Conservation (phyloP, 2,113 vertebrate species). For the Arizona elegans region DNA sequence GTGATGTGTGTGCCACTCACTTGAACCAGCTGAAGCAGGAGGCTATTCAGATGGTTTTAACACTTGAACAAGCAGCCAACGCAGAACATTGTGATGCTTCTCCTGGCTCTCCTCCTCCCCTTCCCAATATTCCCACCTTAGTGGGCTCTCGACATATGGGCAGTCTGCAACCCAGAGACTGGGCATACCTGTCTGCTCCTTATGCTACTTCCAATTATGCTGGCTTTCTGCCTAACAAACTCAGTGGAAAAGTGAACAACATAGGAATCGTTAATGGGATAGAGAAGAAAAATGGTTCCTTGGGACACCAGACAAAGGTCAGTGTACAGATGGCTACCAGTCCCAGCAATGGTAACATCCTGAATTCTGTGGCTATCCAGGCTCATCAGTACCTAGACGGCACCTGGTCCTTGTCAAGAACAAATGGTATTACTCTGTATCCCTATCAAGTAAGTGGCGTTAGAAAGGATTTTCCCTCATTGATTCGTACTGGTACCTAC, state of each 20-base stretch:
- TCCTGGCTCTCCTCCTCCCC: slow-evolving; percentile 79
- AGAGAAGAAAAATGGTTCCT: slow-evolving; percentile 85
- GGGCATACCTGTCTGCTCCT: slow-evolving; percentile 75
- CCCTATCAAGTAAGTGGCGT: slow-evolving; percentile 88
- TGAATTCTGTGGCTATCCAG: slow-evolving; percentile 81
- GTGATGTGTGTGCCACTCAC: slow-evolving; percentile 91
- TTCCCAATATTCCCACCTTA: slow-evolving; percentile 67
- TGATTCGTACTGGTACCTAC: background rate
- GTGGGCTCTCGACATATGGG: slow-evolving; percentile 72
- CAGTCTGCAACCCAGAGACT: slow-evolving; percentile 75
- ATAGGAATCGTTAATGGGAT: slow-evolving; percentile 81
- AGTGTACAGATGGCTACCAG: slow-evolving; percentile 80
- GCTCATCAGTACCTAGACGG: slow-evolving; percentile 84
- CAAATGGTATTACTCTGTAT: slow-evolving; percentile 90
- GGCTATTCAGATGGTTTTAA: slow-evolving; percentile 92
- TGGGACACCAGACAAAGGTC: slow-evolving; percentile 80
- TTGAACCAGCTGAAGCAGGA: slow-evolving; percentile 96
- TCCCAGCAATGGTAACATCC: slow-evolving; percentile 77
- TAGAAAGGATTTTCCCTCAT: background rate
- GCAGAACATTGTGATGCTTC: slow-evolving; percentile 84
- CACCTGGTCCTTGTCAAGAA: slow-evolving; percentile 80
- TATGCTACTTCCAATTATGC: slow-evolving; percentile 74
- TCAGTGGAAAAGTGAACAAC: slow-evolving; percentile 84
- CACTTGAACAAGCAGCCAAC: slow-evolving; percentile 74
- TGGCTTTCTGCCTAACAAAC: slow-evolving; percentile 74